Conservation (phyloP, 2,888 invertebrate species). For the Blastobasis adustella region DNA sequence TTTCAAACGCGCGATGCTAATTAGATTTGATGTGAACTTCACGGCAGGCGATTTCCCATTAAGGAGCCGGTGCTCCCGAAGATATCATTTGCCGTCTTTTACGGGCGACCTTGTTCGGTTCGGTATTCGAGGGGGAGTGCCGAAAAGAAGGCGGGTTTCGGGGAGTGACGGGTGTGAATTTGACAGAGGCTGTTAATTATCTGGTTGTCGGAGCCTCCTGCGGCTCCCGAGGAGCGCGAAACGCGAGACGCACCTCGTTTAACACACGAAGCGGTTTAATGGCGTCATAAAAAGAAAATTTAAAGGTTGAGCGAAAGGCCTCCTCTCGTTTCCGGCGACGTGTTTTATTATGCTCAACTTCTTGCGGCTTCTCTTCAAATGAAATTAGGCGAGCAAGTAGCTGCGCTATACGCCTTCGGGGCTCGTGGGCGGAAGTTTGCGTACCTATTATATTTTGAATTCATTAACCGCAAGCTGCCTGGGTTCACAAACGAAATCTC, state of each 20-base stretch:
- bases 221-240: conserved; percentile 41
- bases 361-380: too few species aligned
- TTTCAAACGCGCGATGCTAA: conserved; percentile 11
- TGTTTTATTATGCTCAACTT: conserved; percentile 8
- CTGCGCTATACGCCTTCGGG: too few species aligned
- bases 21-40: conserved; percentile 16
- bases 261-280: conserved; percentile 42
- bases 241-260: conserved; percentile 49
- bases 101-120: conserved; percentile 11
- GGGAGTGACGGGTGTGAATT: conserved; percentile 55
- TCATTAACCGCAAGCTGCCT: too few species aligned
- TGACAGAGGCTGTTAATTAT: conserved; percentile 66
- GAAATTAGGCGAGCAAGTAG: too few species aligned
- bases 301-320: conserved; percentile 26
- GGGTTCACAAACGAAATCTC: too few species aligned
- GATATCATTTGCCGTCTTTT: conserved; percentile 4
- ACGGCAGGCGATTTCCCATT: conserved; percentile 8
- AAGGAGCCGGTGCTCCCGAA: neutral
- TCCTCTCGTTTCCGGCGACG: conserved; percentile 10
- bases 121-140: conserved; percentile 22
- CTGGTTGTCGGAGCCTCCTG: conserved; percentile 42
- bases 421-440: too few species aligned
- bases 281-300: conserved; percentile 41
- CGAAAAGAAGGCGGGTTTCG: conserved; percentile 4
- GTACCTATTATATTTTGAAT: too few species aligned